phyloP scores from a whole-genome alignment of 2,113 vertebrate species.

The Pachyramphus minor region DNA sequence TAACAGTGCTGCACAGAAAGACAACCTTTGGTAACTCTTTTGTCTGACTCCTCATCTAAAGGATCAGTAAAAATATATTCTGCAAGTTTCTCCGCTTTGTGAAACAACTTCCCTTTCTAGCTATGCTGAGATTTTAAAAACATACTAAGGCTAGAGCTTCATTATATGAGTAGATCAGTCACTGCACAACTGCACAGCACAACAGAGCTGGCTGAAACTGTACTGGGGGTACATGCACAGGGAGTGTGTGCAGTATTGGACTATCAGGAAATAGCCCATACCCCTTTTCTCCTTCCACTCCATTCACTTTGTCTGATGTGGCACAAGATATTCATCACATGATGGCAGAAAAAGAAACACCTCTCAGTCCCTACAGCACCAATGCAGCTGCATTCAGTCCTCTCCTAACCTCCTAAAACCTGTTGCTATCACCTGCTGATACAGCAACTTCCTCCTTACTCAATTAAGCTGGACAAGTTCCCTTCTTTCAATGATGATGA shows the following conservation, averaged over 20 bases:
- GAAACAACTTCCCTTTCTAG: not conserved
- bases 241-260: not conserved
- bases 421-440: not conserved
- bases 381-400: not conserved
- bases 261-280: not conserved
- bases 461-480: not conserved
- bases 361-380: not conserved
- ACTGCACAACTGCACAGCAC: not conserved
- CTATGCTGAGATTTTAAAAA: not conserved
- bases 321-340: not conserved
- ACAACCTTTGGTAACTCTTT: no score
- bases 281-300: not conserved
- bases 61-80: no score
- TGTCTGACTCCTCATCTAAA: no score
- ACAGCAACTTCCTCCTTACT: not conserved
- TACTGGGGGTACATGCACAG: fast-evolving
- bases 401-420: not conserved
- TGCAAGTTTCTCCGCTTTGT: not conserved
- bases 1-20: no score
- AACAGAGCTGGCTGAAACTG: not conserved
- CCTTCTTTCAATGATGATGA: not conserved
- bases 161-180: not conserved
- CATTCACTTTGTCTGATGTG: fast-evolving
- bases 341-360: not conserved
- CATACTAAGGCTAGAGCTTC: not conserved